A percentile compares a stretch with the other conserved stretches of the same genome.
Conservation (phyloP, 2,113 vertebrate genomes). For the Acinonyx jubatus region DNA sequence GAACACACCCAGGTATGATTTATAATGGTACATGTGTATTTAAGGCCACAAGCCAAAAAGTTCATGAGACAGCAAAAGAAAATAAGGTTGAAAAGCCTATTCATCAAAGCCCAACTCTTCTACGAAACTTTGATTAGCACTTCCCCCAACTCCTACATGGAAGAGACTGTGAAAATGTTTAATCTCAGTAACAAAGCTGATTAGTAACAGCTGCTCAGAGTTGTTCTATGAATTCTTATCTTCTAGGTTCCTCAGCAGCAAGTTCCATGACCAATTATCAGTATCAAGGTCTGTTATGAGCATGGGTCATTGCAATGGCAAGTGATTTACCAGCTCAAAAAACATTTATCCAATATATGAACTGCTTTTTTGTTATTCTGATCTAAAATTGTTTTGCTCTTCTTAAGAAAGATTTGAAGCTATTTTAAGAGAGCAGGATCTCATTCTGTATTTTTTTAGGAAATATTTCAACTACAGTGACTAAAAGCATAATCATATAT, state of each 20-base stretch:
- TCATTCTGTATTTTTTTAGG: background rate
- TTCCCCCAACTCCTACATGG: background rate
- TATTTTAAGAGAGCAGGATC: background rate
- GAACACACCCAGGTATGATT: background rate
- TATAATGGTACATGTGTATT: background rate
- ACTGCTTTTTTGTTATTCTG: background rate
- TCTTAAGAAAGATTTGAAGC: constrained; percentile 17
- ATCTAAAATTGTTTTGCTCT: background rate
- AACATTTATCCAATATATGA: background rate
- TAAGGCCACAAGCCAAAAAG: background rate
- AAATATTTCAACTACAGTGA: background rate
- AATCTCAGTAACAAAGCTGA: background rate
- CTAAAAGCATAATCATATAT: background rate
- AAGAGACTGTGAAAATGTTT: constrained; percentile 8
- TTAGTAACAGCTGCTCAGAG: background rate
- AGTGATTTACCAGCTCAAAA: background rate
- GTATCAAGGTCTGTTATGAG: background rate
- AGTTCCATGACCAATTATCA: background rate
- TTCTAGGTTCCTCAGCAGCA: background rate
- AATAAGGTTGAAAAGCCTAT: background rate
- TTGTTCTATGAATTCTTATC: background rate
- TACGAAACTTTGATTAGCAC: background rate
- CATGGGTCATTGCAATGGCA: background rate
- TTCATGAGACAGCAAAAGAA: background rate
- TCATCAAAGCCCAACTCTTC: background rate